phyloP scores from a whole-genome alignment of 2,797 vertebrate genomes.

The Glossophaga mutica region DNA sequence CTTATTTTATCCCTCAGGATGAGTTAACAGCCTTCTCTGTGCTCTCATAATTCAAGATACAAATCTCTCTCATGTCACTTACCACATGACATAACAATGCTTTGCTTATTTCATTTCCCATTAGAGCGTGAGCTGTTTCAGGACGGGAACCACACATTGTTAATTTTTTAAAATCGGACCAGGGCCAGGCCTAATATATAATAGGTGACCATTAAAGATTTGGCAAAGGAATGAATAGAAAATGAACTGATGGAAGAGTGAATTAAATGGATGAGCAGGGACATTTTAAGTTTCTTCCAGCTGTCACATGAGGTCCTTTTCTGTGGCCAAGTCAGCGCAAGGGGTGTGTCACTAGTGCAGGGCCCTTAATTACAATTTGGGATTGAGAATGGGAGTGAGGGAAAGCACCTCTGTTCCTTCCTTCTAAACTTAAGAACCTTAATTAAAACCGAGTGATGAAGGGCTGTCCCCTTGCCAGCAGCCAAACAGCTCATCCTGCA shows the following conservation, averaged over 20 bases:
- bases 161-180: neutral
- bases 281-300: neutral
- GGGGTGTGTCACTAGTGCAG: neutral
- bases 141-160: neutral
- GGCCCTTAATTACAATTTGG: constrained; percentile 53
- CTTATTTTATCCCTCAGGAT: neutral
- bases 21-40: neutral
- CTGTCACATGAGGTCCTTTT: neutral
- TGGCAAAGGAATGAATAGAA: neutral
- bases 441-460: constrained; percentile 74
- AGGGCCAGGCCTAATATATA: neutral
- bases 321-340: neutral
- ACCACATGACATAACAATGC: neutral
- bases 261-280: constrained; percentile 13
- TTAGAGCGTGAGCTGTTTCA: neutral
- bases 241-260: neutral
- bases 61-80: neutral
- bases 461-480: constrained; percentile 69
- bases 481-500: constrained; percentile 66
- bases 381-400: constrained; percentile 3
- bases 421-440: constrained; percentile 71
- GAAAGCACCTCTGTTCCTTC: constrained; percentile 47
- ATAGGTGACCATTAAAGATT: neutral
- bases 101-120: neutral
- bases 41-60: neutral